phyloP scores from a whole-genome alignment of 2,888 invertebrate species.

The Hypercompe scribonia region DNA sequence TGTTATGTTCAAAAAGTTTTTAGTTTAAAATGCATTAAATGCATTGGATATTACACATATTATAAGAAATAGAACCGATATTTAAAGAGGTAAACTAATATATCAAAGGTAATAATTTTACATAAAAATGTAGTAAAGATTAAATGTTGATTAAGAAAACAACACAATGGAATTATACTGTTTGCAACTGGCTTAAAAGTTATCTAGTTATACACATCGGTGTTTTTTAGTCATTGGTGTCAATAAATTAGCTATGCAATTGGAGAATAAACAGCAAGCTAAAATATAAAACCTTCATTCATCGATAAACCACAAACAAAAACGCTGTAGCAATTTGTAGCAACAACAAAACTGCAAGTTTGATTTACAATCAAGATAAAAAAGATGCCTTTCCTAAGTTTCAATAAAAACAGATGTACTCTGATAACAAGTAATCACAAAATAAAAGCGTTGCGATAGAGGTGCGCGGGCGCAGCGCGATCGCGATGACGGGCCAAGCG shows the following conservation, averaged over 20 bases:
- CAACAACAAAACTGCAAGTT: slow-evolving; percentile 4
- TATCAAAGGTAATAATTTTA: neutral
- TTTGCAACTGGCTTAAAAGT: too few relatives aligned
- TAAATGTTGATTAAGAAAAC: too few relatives aligned
- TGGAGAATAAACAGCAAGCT: neutral
- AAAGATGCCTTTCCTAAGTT: slow-evolving; percentile 7
- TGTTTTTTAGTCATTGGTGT: neutral
- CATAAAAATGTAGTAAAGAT: neutral
- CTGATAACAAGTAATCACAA: slow-evolving; percentile 46
- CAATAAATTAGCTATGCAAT: neutral
- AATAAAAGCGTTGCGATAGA: slow-evolving; percentile 35
- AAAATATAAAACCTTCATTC: neutral
- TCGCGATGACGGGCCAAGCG: slow-evolving; percentile 75
- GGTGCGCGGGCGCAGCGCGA: slow-evolving; percentile 52
- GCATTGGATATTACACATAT: too few relatives aligned
- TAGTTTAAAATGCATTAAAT: too few relatives aligned
- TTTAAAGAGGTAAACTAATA: neutral
- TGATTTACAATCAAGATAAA: neutral
- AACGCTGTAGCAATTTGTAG: neutral
- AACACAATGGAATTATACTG: too few relatives aligned
- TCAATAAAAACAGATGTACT: slow-evolving; percentile 38
- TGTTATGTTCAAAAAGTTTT: too few relatives aligned
- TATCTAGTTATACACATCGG: too few relatives aligned
- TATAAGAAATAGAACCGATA: neutral
- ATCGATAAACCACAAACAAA: neutral